A percentile compares a stretch with the other conserved stretches of the same genome.
Conservation (phyloP, 1,140 invertebrate genomes). For the Pogonognathellus flavescens region DNA sequence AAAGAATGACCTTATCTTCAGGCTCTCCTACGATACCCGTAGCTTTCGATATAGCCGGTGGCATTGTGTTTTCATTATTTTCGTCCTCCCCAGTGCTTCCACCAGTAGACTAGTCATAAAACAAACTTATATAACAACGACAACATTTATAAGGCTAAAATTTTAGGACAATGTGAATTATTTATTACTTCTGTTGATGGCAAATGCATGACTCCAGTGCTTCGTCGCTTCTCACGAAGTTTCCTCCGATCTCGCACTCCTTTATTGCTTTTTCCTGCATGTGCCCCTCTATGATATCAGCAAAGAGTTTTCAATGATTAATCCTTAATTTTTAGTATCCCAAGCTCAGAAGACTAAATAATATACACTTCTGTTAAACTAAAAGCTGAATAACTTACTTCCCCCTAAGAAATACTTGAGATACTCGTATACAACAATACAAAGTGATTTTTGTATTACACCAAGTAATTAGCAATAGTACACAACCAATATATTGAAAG, state of each 20-base stretch:
- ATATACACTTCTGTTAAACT: no score
- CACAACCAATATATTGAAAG: no score
- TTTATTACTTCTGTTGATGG: constrained; percentile 75
- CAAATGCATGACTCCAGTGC: constrained; percentile 77
- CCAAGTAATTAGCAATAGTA: no score
- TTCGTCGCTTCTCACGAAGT: constrained; percentile 76
- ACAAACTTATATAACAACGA: no score
- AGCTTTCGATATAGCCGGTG: constrained; percentile 54
- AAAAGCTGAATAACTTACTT: no score
- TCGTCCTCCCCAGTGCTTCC: constrained; percentile 78
- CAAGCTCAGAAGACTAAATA: no score
- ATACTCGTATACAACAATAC: no score
- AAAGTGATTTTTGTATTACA: no score
- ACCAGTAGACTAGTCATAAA: constrained; percentile 74
- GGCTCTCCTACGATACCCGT: constrained; percentile 53
- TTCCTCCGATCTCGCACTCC: constrained; percentile 74
- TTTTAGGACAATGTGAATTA: background rate
- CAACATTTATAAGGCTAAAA: no score
- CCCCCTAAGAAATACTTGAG: no score
- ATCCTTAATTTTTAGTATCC: no score
- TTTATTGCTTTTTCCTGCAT: constrained; percentile 66
- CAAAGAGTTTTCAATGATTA: no score
- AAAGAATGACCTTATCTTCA: constrained; percentile 58
- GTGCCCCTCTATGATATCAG: constrained; percentile 73
- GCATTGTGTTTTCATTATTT: constrained; percentile 68